These are phyloP conservation scores for Prunella himalayana DNA, from an alignment of 2,113 vertebrate species.

Conservation along the genomic window DNA sequence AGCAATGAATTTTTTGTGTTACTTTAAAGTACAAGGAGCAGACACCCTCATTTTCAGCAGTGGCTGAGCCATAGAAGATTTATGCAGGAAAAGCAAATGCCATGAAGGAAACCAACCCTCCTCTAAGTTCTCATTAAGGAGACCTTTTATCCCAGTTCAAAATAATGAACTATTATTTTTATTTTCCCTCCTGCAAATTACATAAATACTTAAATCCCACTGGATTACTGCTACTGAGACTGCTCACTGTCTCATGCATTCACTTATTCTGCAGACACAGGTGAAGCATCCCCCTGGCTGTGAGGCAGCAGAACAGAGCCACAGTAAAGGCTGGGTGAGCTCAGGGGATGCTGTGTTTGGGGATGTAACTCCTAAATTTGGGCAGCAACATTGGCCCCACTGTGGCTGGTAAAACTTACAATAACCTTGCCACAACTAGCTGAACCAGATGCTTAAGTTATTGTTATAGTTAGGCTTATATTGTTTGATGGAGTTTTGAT, in stretches of 20 bases:
- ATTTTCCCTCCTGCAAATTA: not conserved
- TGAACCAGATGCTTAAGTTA: not conserved
- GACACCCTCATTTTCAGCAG: not conserved
- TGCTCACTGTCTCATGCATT: not conserved
- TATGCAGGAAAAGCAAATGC: not conserved
- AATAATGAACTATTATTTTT: not conserved
- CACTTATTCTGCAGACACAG: not conserved
- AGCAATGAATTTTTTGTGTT: not conserved
- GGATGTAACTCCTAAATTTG: not conserved
- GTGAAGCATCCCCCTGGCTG: not conserved
- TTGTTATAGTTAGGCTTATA: not conserved
- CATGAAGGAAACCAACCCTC: not conserved
- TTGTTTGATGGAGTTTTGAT: not conserved
- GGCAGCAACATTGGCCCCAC: not conserved
- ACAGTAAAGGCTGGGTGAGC: accelerated
- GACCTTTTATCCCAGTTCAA: not conserved
- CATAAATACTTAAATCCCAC: not conserved
- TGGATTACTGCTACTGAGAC: not conserved
- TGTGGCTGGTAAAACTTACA: accelerated
- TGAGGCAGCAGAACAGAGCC: not conserved
- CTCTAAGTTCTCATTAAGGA: not conserved
- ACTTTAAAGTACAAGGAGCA: not conserved
- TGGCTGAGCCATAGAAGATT: not conserved
- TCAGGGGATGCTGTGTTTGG: not conserved
- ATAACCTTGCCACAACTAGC: not conserved